phyloP scores from a whole-genome alignment of 2,888 invertebrate genomes.

The Drosophila buzzatii region DNA sequence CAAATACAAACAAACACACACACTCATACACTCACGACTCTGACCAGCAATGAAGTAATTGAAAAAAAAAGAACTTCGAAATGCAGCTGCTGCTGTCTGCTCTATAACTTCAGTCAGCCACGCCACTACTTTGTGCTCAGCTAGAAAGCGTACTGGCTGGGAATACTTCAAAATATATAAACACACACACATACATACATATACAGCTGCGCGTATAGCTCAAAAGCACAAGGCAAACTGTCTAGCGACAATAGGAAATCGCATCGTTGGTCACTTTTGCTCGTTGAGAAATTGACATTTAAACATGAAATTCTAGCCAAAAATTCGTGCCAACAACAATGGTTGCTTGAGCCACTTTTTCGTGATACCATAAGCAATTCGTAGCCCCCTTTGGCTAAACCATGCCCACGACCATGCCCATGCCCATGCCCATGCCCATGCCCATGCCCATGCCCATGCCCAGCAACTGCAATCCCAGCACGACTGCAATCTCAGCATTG shows the following conservation, averaged over 20 bases:
- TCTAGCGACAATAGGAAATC: constrained; percentile 16
- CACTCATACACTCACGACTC: constrained; percentile 4
- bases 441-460: neutral
- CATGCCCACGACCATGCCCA: neutral
- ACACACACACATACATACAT: neutral
- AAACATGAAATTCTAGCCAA: constrained; percentile 75
- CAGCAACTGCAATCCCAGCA: constrained; percentile 43
- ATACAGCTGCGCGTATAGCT: constrained; percentile 24
- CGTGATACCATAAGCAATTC: constrained; percentile 18
- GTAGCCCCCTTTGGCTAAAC: neutral
- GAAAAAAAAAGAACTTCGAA: constrained; percentile 68
- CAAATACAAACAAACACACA: constrained; percentile 4
- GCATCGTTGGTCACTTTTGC: constrained; percentile 70
- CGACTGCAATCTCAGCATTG: constrained; percentile 76
- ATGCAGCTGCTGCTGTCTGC: constrained; percentile 26
- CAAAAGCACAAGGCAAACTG: constrained; percentile 48
- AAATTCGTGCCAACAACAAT: constrained; percentile 59
- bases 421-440: neutral
- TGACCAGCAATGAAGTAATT: constrained; percentile 65
- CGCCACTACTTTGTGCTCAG: neutral
- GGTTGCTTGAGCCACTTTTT: constrained; percentile 63
- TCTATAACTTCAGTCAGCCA: constrained; percentile 7
- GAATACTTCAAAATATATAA: neutral
- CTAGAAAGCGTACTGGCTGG: neutral
- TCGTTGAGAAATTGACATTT: constrained; percentile 79